Percentiles rank a stretch among this genome's conserved stretches.
Conservation (phyloP, 2,113 vertebrate species). For the Ascaphus truei region DNA sequence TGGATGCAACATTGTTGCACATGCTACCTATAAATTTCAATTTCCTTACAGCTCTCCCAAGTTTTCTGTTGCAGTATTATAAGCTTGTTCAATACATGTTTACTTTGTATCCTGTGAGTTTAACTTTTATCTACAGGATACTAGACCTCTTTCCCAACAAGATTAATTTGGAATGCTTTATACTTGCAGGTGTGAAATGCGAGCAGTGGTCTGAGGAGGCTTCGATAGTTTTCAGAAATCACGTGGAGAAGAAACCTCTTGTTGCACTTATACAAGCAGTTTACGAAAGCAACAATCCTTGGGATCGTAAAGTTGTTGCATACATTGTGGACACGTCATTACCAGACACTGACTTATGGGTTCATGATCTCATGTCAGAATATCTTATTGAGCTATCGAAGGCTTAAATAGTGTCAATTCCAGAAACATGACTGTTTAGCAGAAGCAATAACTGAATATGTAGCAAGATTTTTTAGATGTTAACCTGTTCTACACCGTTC, state of each 20-base stretch:
- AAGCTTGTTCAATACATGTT: too few relatives aligned
- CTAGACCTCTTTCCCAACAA: too few relatives aligned
- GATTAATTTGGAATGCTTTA: too few relatives aligned
- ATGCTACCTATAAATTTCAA: too few relatives aligned
- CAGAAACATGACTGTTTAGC: constrained; percentile 36
- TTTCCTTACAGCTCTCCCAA: too few relatives aligned
- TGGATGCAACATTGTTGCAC: too few relatives aligned
- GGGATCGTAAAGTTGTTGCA: constrained; percentile 71
- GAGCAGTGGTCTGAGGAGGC: constrained; percentile 85
- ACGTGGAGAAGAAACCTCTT: constrained; percentile 84
- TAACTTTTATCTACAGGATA: too few relatives aligned
- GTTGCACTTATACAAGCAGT: constrained; percentile 80
- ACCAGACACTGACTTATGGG: constrained; percentile 80
- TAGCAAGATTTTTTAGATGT: constrained; percentile 47
- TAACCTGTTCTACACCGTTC: constrained; percentile 50
- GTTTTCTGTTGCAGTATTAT: too few relatives aligned
- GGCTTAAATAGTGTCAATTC: constrained; percentile 54
- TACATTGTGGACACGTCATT: constrained; percentile 84
- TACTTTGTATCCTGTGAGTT: too few relatives aligned
- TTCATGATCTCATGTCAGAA: constrained; percentile 82
- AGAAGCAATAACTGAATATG: constrained; percentile 55
- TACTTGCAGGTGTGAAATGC: constrained; percentile 69
- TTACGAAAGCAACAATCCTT: constrained; percentile 61
- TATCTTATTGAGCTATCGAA: constrained; percentile 63
- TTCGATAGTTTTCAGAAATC: constrained; percentile 86